Evolutionary conservation across 2,113 vertebrate species (phyloP).

Genomic region (Colaptes auratus): DNA sequence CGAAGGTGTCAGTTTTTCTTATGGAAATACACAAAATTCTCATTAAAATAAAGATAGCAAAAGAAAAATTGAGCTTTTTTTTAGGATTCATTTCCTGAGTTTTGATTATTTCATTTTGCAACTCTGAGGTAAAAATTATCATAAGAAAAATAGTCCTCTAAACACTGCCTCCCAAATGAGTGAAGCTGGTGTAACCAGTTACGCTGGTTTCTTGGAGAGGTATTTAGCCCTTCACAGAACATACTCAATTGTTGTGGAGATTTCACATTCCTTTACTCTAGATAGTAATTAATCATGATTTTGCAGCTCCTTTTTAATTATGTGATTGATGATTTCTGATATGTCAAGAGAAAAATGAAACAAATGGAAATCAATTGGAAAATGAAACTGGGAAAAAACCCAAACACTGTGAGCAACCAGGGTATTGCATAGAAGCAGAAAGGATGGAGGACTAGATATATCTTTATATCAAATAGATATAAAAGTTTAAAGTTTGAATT

Average conservation of each 20-base stretch:
- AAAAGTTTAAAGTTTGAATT: background rate
- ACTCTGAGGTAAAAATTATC: background rate
- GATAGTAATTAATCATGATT: conserved; percentile 56
- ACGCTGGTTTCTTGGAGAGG: background rate
- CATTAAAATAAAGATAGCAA: background rate
- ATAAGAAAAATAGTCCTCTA: background rate
- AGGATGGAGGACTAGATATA: background rate
- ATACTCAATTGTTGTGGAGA: background rate
- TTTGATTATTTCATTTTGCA: background rate
- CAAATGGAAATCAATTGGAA: conserved; percentile 35
- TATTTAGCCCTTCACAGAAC: background rate
- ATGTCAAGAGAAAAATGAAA: conserved; percentile 48
- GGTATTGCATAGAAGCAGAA: background rate
- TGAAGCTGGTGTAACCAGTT: background rate
- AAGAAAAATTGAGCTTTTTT: background rate
- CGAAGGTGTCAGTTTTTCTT: background rate
- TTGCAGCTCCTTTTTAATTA: conserved; percentile 38
- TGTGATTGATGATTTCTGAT: conserved; percentile 57
- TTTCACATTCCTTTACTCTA: conserved; percentile 41
- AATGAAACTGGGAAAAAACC: background rate
- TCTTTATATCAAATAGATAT: background rate
- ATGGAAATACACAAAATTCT: background rate
- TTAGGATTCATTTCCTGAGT: background rate
- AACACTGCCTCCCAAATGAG: background rate
- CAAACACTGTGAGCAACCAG: background rate